Base-by-base conservation (phyloP, 2,113 vertebrate species). In the Tachysurus fulvidraco region DNA sequence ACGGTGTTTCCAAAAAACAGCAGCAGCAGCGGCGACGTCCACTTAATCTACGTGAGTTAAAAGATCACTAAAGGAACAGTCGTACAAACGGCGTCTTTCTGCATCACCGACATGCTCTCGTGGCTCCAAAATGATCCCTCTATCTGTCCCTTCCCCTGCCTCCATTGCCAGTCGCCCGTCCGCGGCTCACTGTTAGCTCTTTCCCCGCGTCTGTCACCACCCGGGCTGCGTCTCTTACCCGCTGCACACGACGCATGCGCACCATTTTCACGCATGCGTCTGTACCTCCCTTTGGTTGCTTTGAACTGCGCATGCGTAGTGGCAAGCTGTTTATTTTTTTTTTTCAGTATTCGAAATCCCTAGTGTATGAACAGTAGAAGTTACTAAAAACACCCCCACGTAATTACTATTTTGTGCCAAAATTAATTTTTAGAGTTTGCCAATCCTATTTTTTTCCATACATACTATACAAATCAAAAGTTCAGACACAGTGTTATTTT, bases 101-200 rank as follows among this genome's bases (percentile, higher is more conserved):
- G 88, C 79, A 86, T 84, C 88, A 89, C 89, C 89, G 91, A 88
- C 92, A 91, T 69, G 89, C 88, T 86, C 88, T 91, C 90, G 83
- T 91, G 88, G 90, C 91, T 92, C 88, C 83, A 67, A 50, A 89
- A 89, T 85, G 62, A 90, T 90, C 87, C 82, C 86, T 83, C 73
- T 89, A 83, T 55, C 83, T 87, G 90, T 91, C 90, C 90, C 88
- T 85, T 90, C 82, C 87, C 67, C 83, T 90, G 91, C 93, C 92
- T 94, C 94, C 94, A 95, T 94, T 92, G 89, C 93, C 86, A 69
- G 30, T 91, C 91, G 91, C 91, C 91, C 89, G 89, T 76, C 92
- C 89, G 73, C 78, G 90, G 59, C 85, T 86, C 89, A 69, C 62
- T 60, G 78, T 90, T 83, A 85, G 86, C 90, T 91, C 81, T 73